phyloP scores from a whole-genome alignment of 1,140 invertebrate genomes.

The Thalassaphorura encarpata region DNA sequence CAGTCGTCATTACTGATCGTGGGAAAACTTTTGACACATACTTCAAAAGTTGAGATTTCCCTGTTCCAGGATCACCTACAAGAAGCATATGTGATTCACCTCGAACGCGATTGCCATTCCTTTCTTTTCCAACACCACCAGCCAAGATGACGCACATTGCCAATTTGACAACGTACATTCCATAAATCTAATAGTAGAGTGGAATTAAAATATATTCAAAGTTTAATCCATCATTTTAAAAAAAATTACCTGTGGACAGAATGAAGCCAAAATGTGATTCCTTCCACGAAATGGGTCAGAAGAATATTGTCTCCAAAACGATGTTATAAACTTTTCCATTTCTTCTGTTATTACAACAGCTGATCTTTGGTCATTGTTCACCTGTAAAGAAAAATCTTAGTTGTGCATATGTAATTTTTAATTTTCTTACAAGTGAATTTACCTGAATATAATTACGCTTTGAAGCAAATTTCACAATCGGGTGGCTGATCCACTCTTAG shows the following conservation, averaged over 20 bases:
- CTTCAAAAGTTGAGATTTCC: constrained; percentile 79
- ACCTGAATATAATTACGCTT: constrained; percentile 63
- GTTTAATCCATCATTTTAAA: constrained; percentile 10
- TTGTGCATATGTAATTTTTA: neutral
- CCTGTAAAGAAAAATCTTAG: constrained; percentile 29
- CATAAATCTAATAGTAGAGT: constrained; percentile 71
- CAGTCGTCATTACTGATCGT: constrained; percentile 53
- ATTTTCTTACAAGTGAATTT: neutral
- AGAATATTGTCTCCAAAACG: constrained; percentile 61
- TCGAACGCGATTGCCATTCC: constrained; percentile 47
- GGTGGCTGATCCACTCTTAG: constrained; percentile 47
- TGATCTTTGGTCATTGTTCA: constrained; percentile 56
- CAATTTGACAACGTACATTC: constrained; percentile 76
- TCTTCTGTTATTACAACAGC: constrained; percentile 54
- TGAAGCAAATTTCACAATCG: constrained; percentile 59
- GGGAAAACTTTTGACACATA: constrained; percentile 61
- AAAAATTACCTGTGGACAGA: constrained; percentile 64
- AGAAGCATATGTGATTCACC: constrained; percentile 77
- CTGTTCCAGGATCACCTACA: constrained; percentile 77
- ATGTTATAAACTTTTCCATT: constrained; percentile 55
- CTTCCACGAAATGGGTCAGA: constrained; percentile 55
- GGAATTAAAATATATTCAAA: no score
- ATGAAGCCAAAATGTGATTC: constrained; percentile 66
- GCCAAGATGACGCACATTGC: constrained; percentile 61
- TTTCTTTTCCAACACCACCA: constrained; percentile 54